phyloP scores from a whole-genome alignment of 2,888 invertebrate genomes.

The Diadegma fenestrale region DNA sequence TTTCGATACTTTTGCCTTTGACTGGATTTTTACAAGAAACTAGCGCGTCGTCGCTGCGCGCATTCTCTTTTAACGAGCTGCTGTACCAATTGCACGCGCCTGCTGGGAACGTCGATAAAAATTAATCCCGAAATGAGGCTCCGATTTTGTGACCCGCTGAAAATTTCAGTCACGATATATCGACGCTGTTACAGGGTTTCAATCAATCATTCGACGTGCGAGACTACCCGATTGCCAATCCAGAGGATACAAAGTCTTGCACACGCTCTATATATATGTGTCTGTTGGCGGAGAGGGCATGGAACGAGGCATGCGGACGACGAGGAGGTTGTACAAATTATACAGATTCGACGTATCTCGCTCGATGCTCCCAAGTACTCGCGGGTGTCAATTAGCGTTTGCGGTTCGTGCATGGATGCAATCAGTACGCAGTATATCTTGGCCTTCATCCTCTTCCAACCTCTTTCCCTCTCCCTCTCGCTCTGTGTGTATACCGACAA shows the following conservation, averaged over 20 bases:
- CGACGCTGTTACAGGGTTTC: background rate
- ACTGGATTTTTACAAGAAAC: background rate
- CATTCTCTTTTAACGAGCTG: background rate
- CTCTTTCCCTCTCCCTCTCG: conserved; percentile 24
- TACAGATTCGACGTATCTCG: conserved; percentile 56
- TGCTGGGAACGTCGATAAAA: background rate
- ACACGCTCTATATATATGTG: background rate
- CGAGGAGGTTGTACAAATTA: conserved; percentile 59
- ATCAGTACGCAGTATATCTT: conserved; percentile 61
- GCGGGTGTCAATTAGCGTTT: conserved; percentile 68
- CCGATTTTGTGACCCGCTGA: background rate
- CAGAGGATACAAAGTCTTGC: conserved; percentile 2
- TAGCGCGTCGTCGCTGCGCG: background rate
- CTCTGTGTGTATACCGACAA: conserved; percentile 2
- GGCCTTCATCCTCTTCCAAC: conserved; percentile 38
- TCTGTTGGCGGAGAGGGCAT: conserved; percentile 11
- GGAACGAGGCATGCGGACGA: conserved; percentile 4
- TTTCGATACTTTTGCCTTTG: background rate
- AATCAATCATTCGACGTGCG: conserved; percentile 57
- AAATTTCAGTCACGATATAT: background rate
- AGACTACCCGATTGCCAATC: conserved; percentile 52
- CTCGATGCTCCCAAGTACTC: conserved; percentile 59
- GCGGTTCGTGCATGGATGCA: conserved; percentile 61
- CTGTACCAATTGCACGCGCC: background rate
- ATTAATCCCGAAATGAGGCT: background rate